These are phyloP conservation scores for Drosophila saltans DNA, from an alignment of 1,140 invertebrate species.

Conservation along the genomic window DNA sequence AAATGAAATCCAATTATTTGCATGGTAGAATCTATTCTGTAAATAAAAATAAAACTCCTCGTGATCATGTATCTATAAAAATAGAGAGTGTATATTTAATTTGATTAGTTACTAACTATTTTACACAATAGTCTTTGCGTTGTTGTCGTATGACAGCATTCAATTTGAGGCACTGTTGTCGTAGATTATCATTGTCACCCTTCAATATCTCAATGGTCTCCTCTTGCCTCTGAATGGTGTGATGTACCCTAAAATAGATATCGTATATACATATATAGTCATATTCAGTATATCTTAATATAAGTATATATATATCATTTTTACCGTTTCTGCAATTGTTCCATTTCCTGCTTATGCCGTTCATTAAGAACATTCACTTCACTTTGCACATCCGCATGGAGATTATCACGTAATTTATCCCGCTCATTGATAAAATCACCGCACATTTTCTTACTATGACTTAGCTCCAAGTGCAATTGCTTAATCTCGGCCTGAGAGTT, in stretches of 20 bases:
- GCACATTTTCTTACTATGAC: conserved; percentile 84
- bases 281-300: background rate
- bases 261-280: background rate
- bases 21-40: no score
- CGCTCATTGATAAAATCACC: conserved; percentile 84
- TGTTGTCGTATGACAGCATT: conserved; percentile 90
- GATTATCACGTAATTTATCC: conserved; percentile 84
- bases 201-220: conserved; percentile 88
- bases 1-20: no score
- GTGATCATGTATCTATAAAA: background rate
- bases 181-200: conserved; percentile 87
- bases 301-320: background rate
- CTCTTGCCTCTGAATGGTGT: conserved; percentile 90
- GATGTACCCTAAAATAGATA: conserved; percentile 86
- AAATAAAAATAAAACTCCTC: background rate
- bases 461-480: conserved; percentile 84
- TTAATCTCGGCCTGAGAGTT: conserved; percentile 84
- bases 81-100: conserved; percentile 7
- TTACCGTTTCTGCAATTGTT: conserved; percentile 83
- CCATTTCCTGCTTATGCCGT: conserved; percentile 83
- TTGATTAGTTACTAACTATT: conserved; percentile 46
- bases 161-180: conserved; percentile 89
- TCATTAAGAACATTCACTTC: conserved; percentile 83
- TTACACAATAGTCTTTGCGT: conserved; percentile 87
- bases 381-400: conserved; percentile 84